A percentile compares a stretch with the other conserved stretches of the same genome.
These are phyloP conservation scores for Lampris incognitus DNA, from an alignment of 2,113 vertebrate genomes.

Conservation along the genomic window DNA sequence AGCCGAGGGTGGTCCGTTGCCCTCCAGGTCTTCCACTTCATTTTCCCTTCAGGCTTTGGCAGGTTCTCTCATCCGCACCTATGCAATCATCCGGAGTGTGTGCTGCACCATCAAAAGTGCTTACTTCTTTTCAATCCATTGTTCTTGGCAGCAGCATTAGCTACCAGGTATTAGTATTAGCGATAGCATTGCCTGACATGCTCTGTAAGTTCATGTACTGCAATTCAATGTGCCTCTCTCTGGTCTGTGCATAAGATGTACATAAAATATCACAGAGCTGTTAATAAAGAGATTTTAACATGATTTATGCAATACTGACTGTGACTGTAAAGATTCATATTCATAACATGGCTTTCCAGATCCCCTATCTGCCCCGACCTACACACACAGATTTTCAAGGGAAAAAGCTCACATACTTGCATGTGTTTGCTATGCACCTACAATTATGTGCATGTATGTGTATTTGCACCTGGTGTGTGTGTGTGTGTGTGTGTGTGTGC, in stretches of 20 bases:
- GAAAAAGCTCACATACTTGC: too few species aligned
- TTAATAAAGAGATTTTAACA: slow-evolving; percentile 76
- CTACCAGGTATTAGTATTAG: slow-evolving; percentile 8
- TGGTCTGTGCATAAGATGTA: slow-evolving; percentile 70
- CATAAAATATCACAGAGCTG: slow-evolving; percentile 58
- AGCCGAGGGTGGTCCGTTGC: neutral
- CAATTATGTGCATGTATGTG: neutral
- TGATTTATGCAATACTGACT: neutral
- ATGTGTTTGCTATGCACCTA: slow-evolving; percentile 35
- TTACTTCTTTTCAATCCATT: slow-evolving; percentile 34
- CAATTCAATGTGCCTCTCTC: slow-evolving; percentile 73
- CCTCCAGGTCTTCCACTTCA: slow-evolving; percentile 61
- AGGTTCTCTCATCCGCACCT: slow-evolving; percentile 56
- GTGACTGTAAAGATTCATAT: too few species aligned
- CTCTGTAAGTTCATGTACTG: slow-evolving; percentile 41
- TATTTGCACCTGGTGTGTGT: slow-evolving; percentile 2
- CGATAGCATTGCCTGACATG: slow-evolving; percentile 44
- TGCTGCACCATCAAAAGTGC: slow-evolving; percentile 58
- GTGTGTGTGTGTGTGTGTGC: neutral
- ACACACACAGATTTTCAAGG: too few species aligned
- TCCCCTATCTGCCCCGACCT: too few species aligned
- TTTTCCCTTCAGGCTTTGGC: slow-evolving; percentile 31
- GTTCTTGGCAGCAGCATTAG: slow-evolving; percentile 29
- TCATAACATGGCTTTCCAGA: too few species aligned
- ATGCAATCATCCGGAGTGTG: slow-evolving; percentile 68